phyloP scores from a whole-genome alignment of 2,888 invertebrate genomes.

The Cheilosia vernalis region DNA sequence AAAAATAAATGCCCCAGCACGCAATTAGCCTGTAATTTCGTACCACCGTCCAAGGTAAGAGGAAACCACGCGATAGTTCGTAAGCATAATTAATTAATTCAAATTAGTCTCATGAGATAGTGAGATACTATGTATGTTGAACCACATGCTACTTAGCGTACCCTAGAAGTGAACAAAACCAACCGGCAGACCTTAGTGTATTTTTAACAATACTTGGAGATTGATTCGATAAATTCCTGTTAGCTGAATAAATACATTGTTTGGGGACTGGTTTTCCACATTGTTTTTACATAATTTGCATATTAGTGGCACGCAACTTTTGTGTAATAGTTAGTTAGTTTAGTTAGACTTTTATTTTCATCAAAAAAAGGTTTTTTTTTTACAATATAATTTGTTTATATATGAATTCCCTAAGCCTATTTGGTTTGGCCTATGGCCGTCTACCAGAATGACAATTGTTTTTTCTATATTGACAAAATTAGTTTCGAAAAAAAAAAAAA shows the following conservation, averaged over 20 bases:
- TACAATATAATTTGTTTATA: too few species aligned
- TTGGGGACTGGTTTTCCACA: slow-evolving; percentile 7
- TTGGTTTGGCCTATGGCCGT: too few species aligned
- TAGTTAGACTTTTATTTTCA: too few species aligned
- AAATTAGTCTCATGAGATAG: slow-evolving; percentile 29
- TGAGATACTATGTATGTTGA: slow-evolving; percentile 42
- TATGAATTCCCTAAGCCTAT: too few species aligned
- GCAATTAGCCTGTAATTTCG: slow-evolving; percentile 31
- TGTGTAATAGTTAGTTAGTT: too few species aligned
- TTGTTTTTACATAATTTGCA: slow-evolving; percentile 23
- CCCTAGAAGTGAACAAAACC: neutral
- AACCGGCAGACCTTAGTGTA: neutral
- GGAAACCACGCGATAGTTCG: slow-evolving; percentile 1
- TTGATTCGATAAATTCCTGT: slow-evolving; percentile 62
- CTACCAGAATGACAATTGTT: too few species aligned
- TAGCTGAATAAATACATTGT: slow-evolving; percentile 48
- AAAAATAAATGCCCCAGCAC: neutral
- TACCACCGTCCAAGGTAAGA: slow-evolving; percentile 17
- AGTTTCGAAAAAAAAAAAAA: too few species aligned
- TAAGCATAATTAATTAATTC: slow-evolving; percentile 58
- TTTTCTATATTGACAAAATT: too few species aligned
- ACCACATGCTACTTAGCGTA: slow-evolving; percentile 54
- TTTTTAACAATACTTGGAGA: slow-evolving; percentile 38
- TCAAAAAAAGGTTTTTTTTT: too few species aligned
- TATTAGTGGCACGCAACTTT: slow-evolving; percentile 42